Evolutionary conservation across 2,113 vertebrate species (phyloP), one percentile per base, ranked within the genome.

Genomic region (Stomatorhinus ivindoensis): DNA sequence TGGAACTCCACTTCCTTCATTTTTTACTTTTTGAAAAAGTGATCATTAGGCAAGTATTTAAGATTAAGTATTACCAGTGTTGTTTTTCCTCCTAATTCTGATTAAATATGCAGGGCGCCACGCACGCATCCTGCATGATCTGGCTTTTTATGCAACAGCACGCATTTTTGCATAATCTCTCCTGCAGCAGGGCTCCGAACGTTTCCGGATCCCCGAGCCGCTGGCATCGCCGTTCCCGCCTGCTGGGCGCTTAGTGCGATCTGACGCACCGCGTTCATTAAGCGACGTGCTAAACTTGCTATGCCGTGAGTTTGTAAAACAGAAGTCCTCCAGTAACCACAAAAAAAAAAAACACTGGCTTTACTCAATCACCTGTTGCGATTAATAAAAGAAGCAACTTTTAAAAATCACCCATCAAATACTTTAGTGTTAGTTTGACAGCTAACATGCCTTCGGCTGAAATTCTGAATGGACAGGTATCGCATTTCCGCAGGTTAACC

Each of bases 181-280:
- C 46, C 76, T 48, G 76, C 21, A 24, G 46, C 39, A 7, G 46
- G 39, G 21, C 35, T 31, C 73, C 35, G 27, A 13, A 55, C 84
- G 88, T 89, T 89, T 89, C 88, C 80, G 82, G 88, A 44, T 55
- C 90, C 91, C 61, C 88, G 89, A 93, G 92, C 93, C 90, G 92
- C 86, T 90, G 91, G 91, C 90, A 91, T 92, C 93, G 94, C 73
- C 90, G 90, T 93, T 92, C 93, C 92, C 92, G 89, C 94, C 92
- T 80, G 91, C 93, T 89, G 92, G 83, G 91, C 90, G 93, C 92
- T 92, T 90, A 89, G 89, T 92, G 93, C 92, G 89, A 80, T 90
- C 84, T 92, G 94, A 94, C 92, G 92, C 89, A 90, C 87, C 89
- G 24, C 55, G 92, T 85, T 92, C 91, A 89, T 94, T 93, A 89